Conservation (phyloP, 35 echinoderm and acorn worm species). For the Anneissia japonica region DNA sequence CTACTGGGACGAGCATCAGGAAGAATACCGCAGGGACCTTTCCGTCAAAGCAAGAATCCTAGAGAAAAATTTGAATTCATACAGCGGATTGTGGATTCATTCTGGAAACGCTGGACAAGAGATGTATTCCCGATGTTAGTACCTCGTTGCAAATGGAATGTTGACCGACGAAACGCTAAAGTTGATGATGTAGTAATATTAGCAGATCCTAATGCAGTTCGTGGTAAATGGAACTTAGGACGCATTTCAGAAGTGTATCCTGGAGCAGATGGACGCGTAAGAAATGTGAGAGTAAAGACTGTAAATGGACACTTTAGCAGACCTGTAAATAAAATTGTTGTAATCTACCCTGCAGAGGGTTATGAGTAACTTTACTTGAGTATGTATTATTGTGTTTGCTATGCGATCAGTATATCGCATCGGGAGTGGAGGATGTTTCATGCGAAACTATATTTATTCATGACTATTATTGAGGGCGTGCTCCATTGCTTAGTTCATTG, state of each 20-base stretch:
- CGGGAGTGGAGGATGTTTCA: conserved; percentile 33
- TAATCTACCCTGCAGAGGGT: conserved; percentile 36
- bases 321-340: conserved; percentile 42
- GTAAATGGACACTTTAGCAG: background rate
- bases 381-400: background rate
- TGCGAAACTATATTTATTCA: too few relatives aligned
- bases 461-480: too few relatives aligned
- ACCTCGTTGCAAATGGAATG: conserved; percentile 25
- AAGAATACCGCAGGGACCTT: conserved; percentile 34
- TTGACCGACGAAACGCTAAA: conserved; percentile 24
- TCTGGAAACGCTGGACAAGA: conserved; percentile 44
- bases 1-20: conserved; percentile 17
- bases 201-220: conserved; percentile 19
- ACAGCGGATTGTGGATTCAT: conserved; percentile 29
- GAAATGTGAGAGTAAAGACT: conserved; percentile 24
- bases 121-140: conserved; percentile 33
- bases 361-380: conserved; percentile 8
- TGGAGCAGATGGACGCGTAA: conserved; percentile 10
- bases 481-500: too few relatives aligned
- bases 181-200: conserved; percentile 36
- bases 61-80: conserved; percentile 31
- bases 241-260: conserved; percentile 29
- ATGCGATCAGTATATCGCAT: background rate
- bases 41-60: conserved; percentile 24
- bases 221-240: conserved; percentile 22